A percentile compares a stretch with the other conserved stretches of the same genome.
Conservation (phyloP, 1,140 invertebrate genomes). For the Phthorimaea operculella region DNA sequence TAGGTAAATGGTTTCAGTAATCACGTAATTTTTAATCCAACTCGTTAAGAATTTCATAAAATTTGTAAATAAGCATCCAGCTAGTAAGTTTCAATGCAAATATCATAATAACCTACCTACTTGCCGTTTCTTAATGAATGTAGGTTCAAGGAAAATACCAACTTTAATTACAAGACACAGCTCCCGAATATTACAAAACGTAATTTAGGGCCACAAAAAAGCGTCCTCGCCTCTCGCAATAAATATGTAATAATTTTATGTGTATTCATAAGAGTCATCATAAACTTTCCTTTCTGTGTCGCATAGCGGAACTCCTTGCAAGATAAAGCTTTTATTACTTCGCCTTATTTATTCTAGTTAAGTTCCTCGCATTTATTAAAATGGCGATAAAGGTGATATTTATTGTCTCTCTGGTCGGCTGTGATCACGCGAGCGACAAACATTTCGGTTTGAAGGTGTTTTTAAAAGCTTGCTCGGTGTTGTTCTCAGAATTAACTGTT, state of each 20-base stretch:
- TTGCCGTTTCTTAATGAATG: too few species aligned
- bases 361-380: conserved; percentile 59
- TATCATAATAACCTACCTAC: too few species aligned
- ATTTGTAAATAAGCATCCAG: too few species aligned
- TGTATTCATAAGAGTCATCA: conserved; percentile 22
- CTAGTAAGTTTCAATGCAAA: too few species aligned
- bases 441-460: background rate
- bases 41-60: too few species aligned
- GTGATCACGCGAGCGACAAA: conserved; percentile 35
- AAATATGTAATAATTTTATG: conserved; percentile 17
- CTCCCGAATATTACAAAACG: too few species aligned
- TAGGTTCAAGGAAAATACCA: too few species aligned
- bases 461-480: background rate
- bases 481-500: too few species aligned
- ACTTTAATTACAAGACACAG: too few species aligned
- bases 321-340: conserved; percentile 46
- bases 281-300: conserved; percentile 19
- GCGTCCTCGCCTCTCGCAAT: conserved; percentile 4
- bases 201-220: too few species aligned
- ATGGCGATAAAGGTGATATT: conserved; percentile 58
- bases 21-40: too few species aligned
- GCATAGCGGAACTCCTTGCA: conserved; percentile 21
- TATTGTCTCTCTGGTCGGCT: conserved; percentile 48
- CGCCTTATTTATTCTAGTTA: conserved; percentile 43
- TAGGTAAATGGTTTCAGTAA: too few species aligned